These are phyloP conservation scores for Chionodraco myersi DNA, from an alignment of 2,113 vertebrate species.

Conservation along the genomic window DNA sequence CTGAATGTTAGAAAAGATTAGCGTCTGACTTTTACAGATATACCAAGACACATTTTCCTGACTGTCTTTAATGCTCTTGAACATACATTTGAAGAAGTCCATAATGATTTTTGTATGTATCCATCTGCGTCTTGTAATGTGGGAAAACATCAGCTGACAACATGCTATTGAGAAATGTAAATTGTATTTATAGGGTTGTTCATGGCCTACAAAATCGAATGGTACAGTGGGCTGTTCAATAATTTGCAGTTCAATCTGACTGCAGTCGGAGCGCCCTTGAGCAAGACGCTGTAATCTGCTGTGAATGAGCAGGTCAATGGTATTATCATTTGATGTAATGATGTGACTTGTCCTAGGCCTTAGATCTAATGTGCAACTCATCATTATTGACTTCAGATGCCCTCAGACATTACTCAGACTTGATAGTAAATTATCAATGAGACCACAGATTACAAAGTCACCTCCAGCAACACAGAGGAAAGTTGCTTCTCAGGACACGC, in stretches of 20 bases:
- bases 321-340: slow-evolving; percentile 3
- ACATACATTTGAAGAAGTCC: background rate
- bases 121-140: background rate
- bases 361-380: slow-evolving; percentile 38
- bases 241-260: slow-evolving; percentile 24
- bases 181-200: background rate
- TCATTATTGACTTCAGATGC: slow-evolving; percentile 41
- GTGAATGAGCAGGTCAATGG: slow-evolving; percentile 16
- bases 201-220: slow-evolving; percentile 12
- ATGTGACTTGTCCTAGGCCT: background rate
- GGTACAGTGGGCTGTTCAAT: background rate
- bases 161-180: background rate
- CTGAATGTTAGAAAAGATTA: slow-evolving; percentile 1
- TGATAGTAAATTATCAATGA: slow-evolving; percentile 41
- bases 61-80: background rate
- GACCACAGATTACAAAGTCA: slow-evolving; percentile 42
- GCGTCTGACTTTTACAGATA: slow-evolving; percentile 6
- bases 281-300: slow-evolving; percentile 20
- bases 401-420: slow-evolving; percentile 47
- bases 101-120: slow-evolving; percentile 1
- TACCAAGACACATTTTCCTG: background rate
- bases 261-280: slow-evolving; percentile 35
- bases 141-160: slow-evolving; percentile 1
- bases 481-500: slow-evolving; percentile 7
- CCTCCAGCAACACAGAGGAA: slow-evolving; percentile 34